These are phyloP conservation scores for Andrena camellia DNA, from an alignment of 2,888 invertebrate genomes.

Conservation along the genomic window DNA sequence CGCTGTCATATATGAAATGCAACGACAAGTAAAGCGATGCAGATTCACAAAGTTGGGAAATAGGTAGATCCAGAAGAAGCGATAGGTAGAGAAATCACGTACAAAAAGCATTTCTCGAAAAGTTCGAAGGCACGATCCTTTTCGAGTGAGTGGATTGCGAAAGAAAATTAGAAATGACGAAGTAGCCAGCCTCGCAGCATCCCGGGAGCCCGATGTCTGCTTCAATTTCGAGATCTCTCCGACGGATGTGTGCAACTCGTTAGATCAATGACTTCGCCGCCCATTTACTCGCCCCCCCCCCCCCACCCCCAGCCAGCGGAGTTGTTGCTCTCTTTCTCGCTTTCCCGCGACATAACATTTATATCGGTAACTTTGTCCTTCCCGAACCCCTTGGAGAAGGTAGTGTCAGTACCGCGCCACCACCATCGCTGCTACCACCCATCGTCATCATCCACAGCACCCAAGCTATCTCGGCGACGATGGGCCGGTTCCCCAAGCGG, in stretches of 20 bases:
- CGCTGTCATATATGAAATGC: no score
- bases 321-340: constrained; percentile 10
- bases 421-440: constrained; percentile 54
- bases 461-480: constrained; percentile 75
- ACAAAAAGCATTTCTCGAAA: not conserved
- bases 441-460: constrained; percentile 66
- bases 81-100: not conserved
- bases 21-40: no score
- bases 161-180: constrained; percentile 50
- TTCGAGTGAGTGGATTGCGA: constrained; percentile 7
- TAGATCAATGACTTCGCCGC: constrained; percentile 65
- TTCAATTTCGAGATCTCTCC: constrained; percentile 51
- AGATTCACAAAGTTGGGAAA: no score
- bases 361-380: constrained; percentile 66
- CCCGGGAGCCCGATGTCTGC: constrained; percentile 19
- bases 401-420: constrained; percentile 21
- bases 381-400: constrained; percentile 41
- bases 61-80: not conserved
- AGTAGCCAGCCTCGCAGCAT: constrained; percentile 17
- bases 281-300: constrained; percentile 45
- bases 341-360: constrained; percentile 61
- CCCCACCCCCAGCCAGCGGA: not conserved
- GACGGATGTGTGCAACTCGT: constrained; percentile 63
- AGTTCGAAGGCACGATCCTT: not conserved
- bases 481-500: constrained; percentile 76